Evolutionary conservation across 2,113 vertebrate genomes (phyloP).

Genomic region (Campylomormyrus numenius): DNA sequence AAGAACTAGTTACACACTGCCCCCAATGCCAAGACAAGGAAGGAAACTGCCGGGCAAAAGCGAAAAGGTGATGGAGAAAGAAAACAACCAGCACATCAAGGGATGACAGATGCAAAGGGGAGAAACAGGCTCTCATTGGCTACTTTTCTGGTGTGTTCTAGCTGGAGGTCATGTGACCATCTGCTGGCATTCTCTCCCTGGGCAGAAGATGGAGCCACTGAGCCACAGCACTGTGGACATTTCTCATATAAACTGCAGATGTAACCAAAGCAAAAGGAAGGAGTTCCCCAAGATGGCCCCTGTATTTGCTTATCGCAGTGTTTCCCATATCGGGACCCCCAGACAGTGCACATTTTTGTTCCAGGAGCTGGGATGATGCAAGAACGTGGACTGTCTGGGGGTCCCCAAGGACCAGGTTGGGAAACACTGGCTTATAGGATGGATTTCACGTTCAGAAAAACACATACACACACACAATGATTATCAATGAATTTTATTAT

Average conservation of each 20-base stretch:
- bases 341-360: neutral
- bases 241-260: neutral
- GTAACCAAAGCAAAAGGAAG: neutral
- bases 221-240: neutral
- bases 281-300: neutral
- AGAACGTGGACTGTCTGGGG: neutral
- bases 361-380: neutral
- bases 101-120: conserved; percentile 10
- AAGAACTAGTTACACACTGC: conserved; percentile 10
- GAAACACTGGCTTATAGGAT: neutral
- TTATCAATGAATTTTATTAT: conserved; percentile 64
- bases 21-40: neutral
- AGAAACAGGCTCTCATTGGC: conserved; percentile 38
- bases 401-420: neutral
- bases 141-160: conserved; percentile 29
- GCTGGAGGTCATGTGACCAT: conserved; percentile 44
- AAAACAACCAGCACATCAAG: neutral
- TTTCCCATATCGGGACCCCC: neutral
- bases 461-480: conserved; percentile 52
- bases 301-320: neutral
- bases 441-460: neutral
- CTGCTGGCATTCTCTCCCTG: conserved; percentile 28
- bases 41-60: neutral
- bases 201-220: conserved; percentile 7
- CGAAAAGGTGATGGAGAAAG: neutral